Evolutionary conservation across 2,113 vertebrate genomes (phyloP).

Genomic region (Malurus alboscapulatus): DNA sequence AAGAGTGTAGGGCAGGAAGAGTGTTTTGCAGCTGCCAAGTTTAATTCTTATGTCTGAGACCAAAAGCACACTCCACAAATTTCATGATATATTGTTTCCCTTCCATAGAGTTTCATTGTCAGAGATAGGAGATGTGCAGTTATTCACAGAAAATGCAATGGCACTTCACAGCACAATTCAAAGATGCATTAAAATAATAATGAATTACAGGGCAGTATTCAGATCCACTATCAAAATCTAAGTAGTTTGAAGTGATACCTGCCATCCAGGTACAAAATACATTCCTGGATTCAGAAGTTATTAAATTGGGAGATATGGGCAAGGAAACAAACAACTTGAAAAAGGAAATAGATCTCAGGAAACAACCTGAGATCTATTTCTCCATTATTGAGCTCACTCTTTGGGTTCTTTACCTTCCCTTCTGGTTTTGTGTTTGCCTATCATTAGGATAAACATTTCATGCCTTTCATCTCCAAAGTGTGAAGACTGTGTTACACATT

Average conservation of each 20-base stretch:
- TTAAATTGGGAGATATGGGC: background rate
- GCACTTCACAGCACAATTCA: background rate
- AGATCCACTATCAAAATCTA: background rate
- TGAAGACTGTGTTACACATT: conserved; percentile 60
- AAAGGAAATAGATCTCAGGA: no score
- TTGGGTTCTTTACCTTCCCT: background rate
- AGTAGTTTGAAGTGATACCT: background rate
- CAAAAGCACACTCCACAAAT: background rate
- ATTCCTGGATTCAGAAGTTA: background rate
- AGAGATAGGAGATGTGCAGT: background rate
- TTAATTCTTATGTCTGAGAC: background rate
- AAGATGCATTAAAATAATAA: background rate
- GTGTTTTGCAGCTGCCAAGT: background rate
- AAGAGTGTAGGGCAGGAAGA: background rate
- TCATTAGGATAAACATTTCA: conserved; percentile 63
- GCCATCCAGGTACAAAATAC: background rate
- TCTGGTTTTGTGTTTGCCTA: conserved; percentile 47
- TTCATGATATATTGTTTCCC: background rate
- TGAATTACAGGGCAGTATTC: background rate
- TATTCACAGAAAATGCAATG: background rate
- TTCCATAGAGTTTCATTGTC: background rate
- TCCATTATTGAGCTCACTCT: background rate
- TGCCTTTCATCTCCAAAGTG: conserved; percentile 27
- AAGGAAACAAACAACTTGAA: background rate
- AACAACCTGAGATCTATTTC: background rate